A percentile compares a stretch with the other conserved stretches of the same genome.
Conservation (phyloP, 2,797 vertebrate genomes). For the Rhincodon typus region DNA sequence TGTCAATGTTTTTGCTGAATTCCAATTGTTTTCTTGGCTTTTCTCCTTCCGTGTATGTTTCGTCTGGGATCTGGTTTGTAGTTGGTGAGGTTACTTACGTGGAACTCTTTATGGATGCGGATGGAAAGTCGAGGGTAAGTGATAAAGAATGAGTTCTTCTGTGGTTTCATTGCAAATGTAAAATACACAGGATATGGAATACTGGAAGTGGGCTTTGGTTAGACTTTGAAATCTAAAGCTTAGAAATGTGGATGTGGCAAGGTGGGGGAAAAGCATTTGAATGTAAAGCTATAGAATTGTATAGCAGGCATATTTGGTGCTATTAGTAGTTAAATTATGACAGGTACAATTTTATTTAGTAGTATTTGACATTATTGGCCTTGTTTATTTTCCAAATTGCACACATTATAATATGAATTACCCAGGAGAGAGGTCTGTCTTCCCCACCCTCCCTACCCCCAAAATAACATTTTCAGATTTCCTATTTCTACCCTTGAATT, state of each 20-base stretch:
- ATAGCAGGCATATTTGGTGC: slow-evolving; percentile 38
- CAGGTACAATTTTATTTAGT: too few species aligned
- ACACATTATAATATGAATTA: background rate
- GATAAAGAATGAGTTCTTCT: slow-evolving; percentile 64
- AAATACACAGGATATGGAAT: slow-evolving; percentile 35
- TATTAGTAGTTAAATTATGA: slow-evolving; percentile 12
- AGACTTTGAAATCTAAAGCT: slow-evolving; percentile 33
- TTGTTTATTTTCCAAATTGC: background rate
- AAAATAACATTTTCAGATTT: too few species aligned
- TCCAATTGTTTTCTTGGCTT: slow-evolving; percentile 99
- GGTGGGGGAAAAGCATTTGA: slow-evolving; percentile 24
- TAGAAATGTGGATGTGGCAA: slow-evolving; percentile 31
- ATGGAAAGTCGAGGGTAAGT: slow-evolving; percentile 99
- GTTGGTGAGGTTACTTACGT: slow-evolving; percentile 99
- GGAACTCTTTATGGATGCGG: slow-evolving; percentile 99
- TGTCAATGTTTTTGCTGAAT: slow-evolving; percentile 98
- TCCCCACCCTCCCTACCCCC: too few species aligned
- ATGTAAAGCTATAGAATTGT: slow-evolving; percentile 26
- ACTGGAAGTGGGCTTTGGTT: slow-evolving; percentile 36
- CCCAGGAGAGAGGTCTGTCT: too few species aligned
- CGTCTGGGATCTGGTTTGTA: slow-evolving; percentile 99
- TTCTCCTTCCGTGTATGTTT: slow-evolving; percentile 99
- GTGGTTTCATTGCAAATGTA: slow-evolving; percentile 56
- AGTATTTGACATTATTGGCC: background rate
- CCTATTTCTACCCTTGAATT: background rate